A percentile compares a stretch with the other conserved stretches of the same genome.
Conservation (phyloP, 2,797 vertebrate species). For the Hydrophis major region DNA sequence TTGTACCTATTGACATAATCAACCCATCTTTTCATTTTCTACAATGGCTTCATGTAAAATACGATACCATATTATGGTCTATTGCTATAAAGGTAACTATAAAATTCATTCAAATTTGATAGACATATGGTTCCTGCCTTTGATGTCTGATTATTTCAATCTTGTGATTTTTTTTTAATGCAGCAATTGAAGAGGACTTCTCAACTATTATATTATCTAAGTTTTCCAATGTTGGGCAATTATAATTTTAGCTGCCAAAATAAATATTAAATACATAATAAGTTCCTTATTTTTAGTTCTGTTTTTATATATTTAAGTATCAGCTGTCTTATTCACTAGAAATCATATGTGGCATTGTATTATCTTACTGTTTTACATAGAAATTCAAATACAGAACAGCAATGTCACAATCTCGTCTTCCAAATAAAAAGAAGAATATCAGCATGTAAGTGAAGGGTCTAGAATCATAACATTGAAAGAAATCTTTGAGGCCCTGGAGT, state of each 20-base stretch:
- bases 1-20: not conserved
- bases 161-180: not conserved
- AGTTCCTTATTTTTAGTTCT: not conserved
- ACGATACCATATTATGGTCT: not conserved
- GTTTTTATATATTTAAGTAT: not conserved
- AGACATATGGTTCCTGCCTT: not conserved
- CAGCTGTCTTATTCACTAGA: not conserved
- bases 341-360: slow-evolving; percentile 1
- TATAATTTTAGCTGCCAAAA: not conserved
- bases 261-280: not conserved
- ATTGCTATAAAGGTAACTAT: not conserved
- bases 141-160: not conserved
- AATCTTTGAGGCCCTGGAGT: not conserved
- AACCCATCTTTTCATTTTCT: not conserved
- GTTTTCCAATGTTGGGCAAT: not conserved
- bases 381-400: not conserved
- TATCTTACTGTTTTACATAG: not conserved
- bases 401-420: not conserved
- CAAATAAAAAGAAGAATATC: not conserved
- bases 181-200: not conserved
- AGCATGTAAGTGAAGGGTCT: not conserved
- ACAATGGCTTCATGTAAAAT: not conserved
- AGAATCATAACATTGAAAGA: not conserved
- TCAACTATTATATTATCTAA: not conserved
- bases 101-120: not conserved